Evolutionary conservation across 2,113 vertebrate genomes (phyloP).

Genomic region (Anguilla rostrata): DNA sequence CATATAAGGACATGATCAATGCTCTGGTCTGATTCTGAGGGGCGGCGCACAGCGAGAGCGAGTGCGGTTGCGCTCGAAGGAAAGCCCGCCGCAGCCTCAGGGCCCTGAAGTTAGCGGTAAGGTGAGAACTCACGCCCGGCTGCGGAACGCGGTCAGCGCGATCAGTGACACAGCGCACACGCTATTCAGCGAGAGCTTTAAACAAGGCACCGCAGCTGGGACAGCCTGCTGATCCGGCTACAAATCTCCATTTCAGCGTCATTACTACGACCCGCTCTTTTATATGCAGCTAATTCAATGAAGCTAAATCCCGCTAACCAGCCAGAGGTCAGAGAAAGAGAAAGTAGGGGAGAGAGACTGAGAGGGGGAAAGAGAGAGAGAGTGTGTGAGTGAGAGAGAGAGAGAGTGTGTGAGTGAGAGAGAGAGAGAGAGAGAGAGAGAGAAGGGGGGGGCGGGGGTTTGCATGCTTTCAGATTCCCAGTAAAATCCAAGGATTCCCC

Average conservation of each 20-base stretch:
- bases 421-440: background rate
- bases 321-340: background rate
- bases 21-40: background rate
- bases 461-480: background rate
- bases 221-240: background rate
- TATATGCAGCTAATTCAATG: no score
- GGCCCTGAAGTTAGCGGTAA: background rate
- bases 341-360: background rate
- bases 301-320: no score
- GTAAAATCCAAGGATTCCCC: slow-evolving; percentile 28
- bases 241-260: background rate
- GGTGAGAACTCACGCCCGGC: background rate
- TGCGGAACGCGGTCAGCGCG: background rate
- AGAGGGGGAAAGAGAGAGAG: background rate
- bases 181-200: background rate
- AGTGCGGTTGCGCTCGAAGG: background rate
- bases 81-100: background rate
- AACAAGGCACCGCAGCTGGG: background rate
- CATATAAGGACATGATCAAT: background rate
- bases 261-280: no score
- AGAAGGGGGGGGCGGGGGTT: no score
- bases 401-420: background rate
- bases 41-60: background rate
- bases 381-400: background rate
- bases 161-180: background rate